A percentile compares a stretch with the other conserved stretches of the same genome.
These are phyloP conservation scores for Tadarida brasiliensis DNA, from an alignment of 2,797 vertebrate genomes.

Conservation along the genomic window DNA sequence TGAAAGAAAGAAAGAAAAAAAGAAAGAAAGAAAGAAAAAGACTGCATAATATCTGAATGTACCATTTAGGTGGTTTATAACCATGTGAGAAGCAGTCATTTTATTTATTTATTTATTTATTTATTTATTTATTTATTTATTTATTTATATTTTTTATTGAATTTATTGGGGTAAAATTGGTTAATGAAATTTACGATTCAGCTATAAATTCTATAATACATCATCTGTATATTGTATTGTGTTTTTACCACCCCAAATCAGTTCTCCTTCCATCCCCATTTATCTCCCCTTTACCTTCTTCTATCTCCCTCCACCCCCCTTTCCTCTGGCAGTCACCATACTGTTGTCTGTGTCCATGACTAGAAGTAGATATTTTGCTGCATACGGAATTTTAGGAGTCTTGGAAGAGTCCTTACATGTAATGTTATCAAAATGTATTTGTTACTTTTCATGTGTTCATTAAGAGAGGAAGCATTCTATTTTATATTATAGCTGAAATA, in stretches of 20 bases:
- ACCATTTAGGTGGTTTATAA: not conserved
- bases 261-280: no score
- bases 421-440: not conserved
- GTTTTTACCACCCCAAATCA: no score
- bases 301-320: no score
- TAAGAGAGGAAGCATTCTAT: not conserved
- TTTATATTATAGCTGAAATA: conserved; percentile 50
- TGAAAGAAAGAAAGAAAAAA: no score
- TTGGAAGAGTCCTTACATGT: not conserved
- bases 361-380: not conserved
- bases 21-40: not conserved
- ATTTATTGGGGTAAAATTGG: no score
- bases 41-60: not conserved
- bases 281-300: no score
- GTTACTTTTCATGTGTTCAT: not conserved
- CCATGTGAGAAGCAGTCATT: not conserved
- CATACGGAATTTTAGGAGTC: conserved; percentile 35
- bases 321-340: no score
- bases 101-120: not conserved
- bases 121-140: not conserved
- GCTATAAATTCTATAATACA: no score
- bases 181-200: no score
- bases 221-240: no score
- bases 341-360: no score
- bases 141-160: no score